Percentiles rank a stretch among this genome's conserved stretches.
phyloP scores from a whole-genome alignment of 2,888 invertebrate genomes.

The Coelopa pilipes region DNA sequence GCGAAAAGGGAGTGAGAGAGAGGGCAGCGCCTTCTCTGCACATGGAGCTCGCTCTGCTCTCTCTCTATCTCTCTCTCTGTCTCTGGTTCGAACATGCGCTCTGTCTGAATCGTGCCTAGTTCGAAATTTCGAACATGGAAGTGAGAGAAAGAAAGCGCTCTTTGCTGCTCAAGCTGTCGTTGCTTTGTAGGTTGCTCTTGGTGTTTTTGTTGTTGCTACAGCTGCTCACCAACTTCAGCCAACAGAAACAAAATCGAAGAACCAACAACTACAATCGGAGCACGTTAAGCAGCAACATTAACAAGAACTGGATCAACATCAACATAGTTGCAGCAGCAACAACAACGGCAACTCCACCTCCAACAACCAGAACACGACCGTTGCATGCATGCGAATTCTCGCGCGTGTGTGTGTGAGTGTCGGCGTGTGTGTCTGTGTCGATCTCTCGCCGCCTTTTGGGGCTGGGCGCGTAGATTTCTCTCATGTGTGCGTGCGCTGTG shows the following conservation, averaged over 20 bases:
- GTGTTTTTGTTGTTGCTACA: too few relatives aligned
- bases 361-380: too few relatives aligned
- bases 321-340: background rate
- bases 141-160: background rate
- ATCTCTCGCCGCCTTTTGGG: too few relatives aligned
- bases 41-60: too few relatives aligned
- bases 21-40: too few relatives aligned
- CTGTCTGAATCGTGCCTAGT: background rate
- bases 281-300: constrained; percentile 18
- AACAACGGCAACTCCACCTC: background rate
- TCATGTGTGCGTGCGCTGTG: too few relatives aligned
- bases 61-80: background rate
- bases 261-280: background rate
- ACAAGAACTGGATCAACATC: constrained; percentile 13
- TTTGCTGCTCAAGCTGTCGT: constrained; percentile 4
- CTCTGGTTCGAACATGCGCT: constrained; percentile 17
- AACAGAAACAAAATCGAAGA: background rate
- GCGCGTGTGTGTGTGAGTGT: too few relatives aligned
- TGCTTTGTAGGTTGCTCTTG: background rate
- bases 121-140: constrained; percentile 28
- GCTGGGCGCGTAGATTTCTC: too few relatives aligned
- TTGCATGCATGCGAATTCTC: too few relatives aligned
- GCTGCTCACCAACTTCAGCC: background rate
- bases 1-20: too few relatives aligned
- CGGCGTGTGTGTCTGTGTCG: too few relatives aligned